These are phyloP conservation scores for Sarcophaga subvicina DNA, from an alignment of 2,888 invertebrate genomes.

Conservation along the genomic window DNA sequence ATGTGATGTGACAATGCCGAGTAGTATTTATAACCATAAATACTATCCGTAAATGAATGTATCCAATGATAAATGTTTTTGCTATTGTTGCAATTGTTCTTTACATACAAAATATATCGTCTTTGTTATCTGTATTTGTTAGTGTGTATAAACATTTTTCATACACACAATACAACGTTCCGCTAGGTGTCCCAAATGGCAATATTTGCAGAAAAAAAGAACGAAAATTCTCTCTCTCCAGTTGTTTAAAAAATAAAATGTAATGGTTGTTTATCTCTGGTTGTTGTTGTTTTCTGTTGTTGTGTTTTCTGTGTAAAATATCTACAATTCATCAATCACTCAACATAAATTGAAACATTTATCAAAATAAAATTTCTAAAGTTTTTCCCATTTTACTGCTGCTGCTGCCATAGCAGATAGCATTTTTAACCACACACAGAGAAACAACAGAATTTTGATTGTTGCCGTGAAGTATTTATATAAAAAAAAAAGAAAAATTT, in stretches of 20 bases:
- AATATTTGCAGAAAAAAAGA: background rate
- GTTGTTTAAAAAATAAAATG: conserved; percentile 40
- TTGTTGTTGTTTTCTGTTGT: conserved; percentile 21
- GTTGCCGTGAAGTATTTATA: no score
- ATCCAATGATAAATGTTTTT: background rate
- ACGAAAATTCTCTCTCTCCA: conserved; percentile 6
- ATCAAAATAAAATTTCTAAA: conserved; percentile 60
- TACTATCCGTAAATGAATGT: background rate
- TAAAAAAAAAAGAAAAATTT: no score
- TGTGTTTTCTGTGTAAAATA: conserved; percentile 39
- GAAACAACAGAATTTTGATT: no score
- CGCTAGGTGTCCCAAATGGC: conserved; percentile 43
- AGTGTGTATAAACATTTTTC: background rate
- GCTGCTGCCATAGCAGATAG: background rate
- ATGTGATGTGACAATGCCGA: background rate
- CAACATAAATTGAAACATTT: conserved; percentile 66
- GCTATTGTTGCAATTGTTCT: background rate
- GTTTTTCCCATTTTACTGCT: conserved; percentile 25
- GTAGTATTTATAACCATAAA: background rate
- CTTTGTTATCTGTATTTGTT: conserved; percentile 31
- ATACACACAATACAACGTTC: background rate
- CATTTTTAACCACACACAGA: background rate
- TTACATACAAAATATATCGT: conserved; percentile 1
- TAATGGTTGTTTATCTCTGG: conserved; percentile 37
- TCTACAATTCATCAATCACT: conserved; percentile 67